Evolutionary conservation across 2,797 vertebrate genomes (phyloP), one percentile per base, ranked within the genome.

Genomic region (Spondyliosoma cantharus): DNA sequence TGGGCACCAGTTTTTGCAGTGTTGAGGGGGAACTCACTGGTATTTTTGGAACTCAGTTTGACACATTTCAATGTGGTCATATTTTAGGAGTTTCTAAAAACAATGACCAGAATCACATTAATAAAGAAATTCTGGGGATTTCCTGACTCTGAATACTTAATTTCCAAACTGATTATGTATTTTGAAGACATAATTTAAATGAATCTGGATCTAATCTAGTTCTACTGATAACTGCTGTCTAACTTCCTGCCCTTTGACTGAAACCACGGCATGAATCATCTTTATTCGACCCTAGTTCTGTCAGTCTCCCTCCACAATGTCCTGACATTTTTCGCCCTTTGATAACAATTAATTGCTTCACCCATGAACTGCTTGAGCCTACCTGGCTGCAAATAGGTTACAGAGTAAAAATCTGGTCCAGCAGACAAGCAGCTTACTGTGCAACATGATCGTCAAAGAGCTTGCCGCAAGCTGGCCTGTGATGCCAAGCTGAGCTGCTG

Each of bases 311-410:
- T 15, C 37, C 59, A 64, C 6, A 53, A 68, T 22, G 13, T 19
- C 37, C 37, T 70, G 42, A 73, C 54, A 80, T 74, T 72, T 75
- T 45, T 45, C 29, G 7, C 29, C 56, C 62, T 72, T 71, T 66
- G 45, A 70, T 68, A 46, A 63, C 29, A 42, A 70, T 25, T 56
- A 65, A 69, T 50, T 58, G 52, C 71, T 48, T 53, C 11, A n/a
- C 22, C 14, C 20, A 46, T 42, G 60, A 79, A 71, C 70, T 63
- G 66, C 81, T 42, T 14, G 29, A 53, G 9, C 45, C 15, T 58
- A 45, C 37, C 22, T 67, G 20, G 19, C 43, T 78, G 37, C 22
- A 17, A 25, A 32, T 16, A 68, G 42, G 17, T 63, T 29, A 49
- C 54, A 68, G 22, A 50, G 13, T 54, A 42, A 53, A 61, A 43